Base-by-base conservation (phyloP, 92 coral and sea anemone genomes). In the Zoanthus sociatus region DNA sequence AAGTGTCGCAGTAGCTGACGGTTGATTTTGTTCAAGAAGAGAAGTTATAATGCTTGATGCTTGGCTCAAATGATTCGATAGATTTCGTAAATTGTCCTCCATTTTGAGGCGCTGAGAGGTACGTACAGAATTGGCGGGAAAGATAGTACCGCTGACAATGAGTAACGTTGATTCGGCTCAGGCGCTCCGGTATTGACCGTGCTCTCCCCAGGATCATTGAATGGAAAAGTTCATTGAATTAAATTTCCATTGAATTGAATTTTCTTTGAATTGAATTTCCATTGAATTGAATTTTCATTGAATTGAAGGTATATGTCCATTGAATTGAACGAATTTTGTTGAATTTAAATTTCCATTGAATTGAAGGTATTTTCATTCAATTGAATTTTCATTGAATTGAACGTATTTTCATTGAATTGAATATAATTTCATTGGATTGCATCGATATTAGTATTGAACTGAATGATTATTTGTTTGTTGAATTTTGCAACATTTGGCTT, bases 61-160 rank as follows among this genome's bases (percentile, higher is more conserved):
- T 53, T 87, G 84, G 74, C 76, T 87, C 73, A 87, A 78, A 78
- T 87, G 87, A 47, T 78, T 77, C 26, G 87, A 87, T 20, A 87
- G 87, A 18, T 46, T 56, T 18, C 86, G 90, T 53, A 87, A 78
- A 78, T 78, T 87, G 50, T 66, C 90, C 73, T 87, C 86, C 90
- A 87, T 87, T 78, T 33, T 78, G 45, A 18, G 69, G n/a, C 31
- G 69, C 69, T 61, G 26, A 61, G 69, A 61, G 69, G 69, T 61
- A n/a, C 69, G 31, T 61, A 61, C 69, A 61, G 69, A 61, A 61
- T 61, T 61, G 69, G 69, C 26, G 69, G 69, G 69, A 61, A 61
- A 61, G 69, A 61, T 61, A 61, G 69, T n/a, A 61, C 69, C 69
- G 69, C 69, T 61, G 26, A 61, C 69, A 61, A 61, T 61, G 69